These are phyloP conservation scores for Drepana arcuata DNA, from an alignment of 1,140 invertebrate genomes.

Conservation along the genomic window DNA sequence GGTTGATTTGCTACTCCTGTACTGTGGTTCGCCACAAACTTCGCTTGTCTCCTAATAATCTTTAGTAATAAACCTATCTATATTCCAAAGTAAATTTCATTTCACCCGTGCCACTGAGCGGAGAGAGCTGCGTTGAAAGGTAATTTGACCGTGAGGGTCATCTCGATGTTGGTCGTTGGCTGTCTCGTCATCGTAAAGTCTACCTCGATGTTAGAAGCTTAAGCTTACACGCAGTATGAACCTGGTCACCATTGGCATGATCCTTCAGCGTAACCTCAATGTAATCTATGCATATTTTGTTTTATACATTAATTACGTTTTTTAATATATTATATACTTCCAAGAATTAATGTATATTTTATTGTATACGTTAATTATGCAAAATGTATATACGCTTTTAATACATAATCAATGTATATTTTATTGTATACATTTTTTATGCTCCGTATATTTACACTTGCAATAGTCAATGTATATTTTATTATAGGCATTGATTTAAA, in stretches of 20 bases:
- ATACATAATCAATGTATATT: no score
- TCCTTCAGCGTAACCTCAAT: no score
- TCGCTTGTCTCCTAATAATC: constrained; percentile 54
- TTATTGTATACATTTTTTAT: no score
- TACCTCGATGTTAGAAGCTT: constrained; percentile 53
- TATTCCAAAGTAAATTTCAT: constrained; percentile 70
- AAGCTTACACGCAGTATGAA: constrained; percentile 29
- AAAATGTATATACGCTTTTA: no score
- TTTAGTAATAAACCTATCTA: constrained; percentile 69
- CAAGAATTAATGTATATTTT: no score
- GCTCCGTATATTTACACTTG: no score
- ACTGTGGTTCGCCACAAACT: constrained; percentile 42
- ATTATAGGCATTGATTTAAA: constrained; percentile 3
- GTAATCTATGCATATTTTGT: no score
- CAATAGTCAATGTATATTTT: constrained; percentile 2
- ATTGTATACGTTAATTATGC: no score
- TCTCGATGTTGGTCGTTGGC: constrained; percentile 40
- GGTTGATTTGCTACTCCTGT: constrained; percentile 36
- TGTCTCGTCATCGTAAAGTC: constrained; percentile 46
- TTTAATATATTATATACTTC: no score
- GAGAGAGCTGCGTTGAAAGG: constrained; percentile 59
- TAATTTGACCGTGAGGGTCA: constrained; percentile 47
- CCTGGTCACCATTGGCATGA: no score
- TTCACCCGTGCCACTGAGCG: constrained; percentile 56
- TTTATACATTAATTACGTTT: no score